Evolutionary conservation across 64 coral and sea anemone genomes (phyloP), one percentile per base, ranked within the genome.

Genomic region (Stichodactyla mertensii): DNA sequence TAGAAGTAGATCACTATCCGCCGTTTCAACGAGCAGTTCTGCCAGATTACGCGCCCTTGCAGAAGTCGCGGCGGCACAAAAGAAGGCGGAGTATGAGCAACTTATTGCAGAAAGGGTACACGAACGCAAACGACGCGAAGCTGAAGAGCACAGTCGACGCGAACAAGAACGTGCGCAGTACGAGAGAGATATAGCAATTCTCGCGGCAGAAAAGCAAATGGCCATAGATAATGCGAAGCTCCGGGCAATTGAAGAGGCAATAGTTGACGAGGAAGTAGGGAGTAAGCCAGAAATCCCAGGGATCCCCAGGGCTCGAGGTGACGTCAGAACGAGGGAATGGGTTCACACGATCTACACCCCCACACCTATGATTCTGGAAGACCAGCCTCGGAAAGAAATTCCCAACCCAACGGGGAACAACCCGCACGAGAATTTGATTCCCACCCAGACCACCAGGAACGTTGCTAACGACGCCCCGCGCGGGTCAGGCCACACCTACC

Each of bases 151-250:
- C 31, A 36, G 31, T 36, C 31, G 31, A 36, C 31, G 31, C 31
- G 31, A 36, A 36, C 31, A 36, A 36, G 31, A 36, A 36, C 31
- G 31, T 36, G 90, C 86, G 79, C 23, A 70, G 4, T 52, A 83
- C 58, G 52, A 84, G 16, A 86, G 57, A 45, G 85, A 92, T 15
- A 5, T 87, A 0, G 85, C 85, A 0, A 70, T 87, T 23, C 57
- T 77, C 22, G 16, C 85, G 0, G 85, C 52, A 5, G 54, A 92
- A 20, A 83, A 87, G 80, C 28, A 86, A 61, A 77, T 92, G 10
- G 85, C 85, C 6, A 52, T 87, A 0, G 90, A 85, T 20, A 80
- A 82, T 18, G 85, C 61, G 5, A 92, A 87, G 28, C 77, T 86
- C 10, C 36, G 54, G 61, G 86, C 86, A 0, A 92, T 92, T n/a